Evolutionary conservation across 2,888 invertebrate genomes (phyloP).

Genomic region (Eutolmus rufibarbis): DNA sequence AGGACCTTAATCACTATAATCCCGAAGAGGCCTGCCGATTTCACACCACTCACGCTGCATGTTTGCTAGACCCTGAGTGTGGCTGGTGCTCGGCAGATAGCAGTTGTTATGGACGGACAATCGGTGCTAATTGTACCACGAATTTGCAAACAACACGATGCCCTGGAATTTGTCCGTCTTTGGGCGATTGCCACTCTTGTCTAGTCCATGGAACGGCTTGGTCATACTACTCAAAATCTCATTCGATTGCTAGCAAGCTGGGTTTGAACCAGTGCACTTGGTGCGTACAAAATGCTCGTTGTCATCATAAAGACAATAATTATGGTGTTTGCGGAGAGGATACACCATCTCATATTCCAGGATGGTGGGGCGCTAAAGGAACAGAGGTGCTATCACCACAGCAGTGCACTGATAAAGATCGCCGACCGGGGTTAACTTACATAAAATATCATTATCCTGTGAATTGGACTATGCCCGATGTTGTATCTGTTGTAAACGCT

Average conservation of each 20-base stretch:
- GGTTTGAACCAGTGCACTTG: conserved; percentile 85
- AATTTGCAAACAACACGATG: conserved; percentile 88
- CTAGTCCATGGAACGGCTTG: conserved; percentile 72
- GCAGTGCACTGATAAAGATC: conserved; percentile 80
- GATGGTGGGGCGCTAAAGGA: conserved; percentile 91
- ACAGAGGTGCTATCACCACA: conserved; percentile 76
- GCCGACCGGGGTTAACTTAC: conserved; percentile 87
- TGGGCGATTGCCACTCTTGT: conserved; percentile 88
- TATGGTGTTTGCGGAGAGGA: conserved; percentile 84
- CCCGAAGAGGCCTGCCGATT: conserved; percentile 79
- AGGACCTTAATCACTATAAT: conserved; percentile 70
- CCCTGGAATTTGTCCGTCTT: conserved; percentile 88
- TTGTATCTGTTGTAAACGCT: conserved; percentile 84
- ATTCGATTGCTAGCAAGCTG: conserved; percentile 77
- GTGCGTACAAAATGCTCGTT: conserved; percentile 92
- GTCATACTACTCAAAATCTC: conserved; percentile 53
- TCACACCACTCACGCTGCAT: conserved; percentile 79
- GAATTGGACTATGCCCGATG: conserved; percentile 88
- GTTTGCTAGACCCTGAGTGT: conserved; percentile 90
- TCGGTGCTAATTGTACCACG: conserved; percentile 88
- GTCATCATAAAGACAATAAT: conserved; percentile 83
- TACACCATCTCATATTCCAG: conserved; percentile 80
- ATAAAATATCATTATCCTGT: conserved; percentile 87
- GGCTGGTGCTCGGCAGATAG: conserved; percentile 91
- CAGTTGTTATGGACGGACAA: conserved; percentile 82